A percentile compares a stretch with the other conserved stretches of the same genome.
Evolutionary conservation across 2,797 vertebrate genomes (phyloP).

Genomic region (Pagetopsis macropterus): DNA sequence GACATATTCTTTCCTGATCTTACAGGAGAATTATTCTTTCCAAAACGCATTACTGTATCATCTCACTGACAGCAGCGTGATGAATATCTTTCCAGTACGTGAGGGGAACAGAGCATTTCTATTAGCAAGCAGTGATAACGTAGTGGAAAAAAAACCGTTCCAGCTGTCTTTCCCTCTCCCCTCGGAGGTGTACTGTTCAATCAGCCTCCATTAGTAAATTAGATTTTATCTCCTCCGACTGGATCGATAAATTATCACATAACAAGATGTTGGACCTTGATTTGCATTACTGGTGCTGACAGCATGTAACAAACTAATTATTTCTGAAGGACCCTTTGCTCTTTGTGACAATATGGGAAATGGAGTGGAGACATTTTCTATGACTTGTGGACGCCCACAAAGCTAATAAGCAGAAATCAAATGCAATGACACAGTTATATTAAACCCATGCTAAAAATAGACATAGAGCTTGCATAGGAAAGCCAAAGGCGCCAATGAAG

Average conservation of each 20-base stretch:
- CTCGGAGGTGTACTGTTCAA: constrained; percentile 57
- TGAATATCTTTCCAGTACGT: constrained; percentile 73
- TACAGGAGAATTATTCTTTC: constrained; percentile 64
- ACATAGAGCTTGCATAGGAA: constrained; percentile 10
- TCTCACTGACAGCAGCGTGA: constrained; percentile 57
- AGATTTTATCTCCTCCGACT: constrained; percentile 71
- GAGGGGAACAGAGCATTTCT: constrained; percentile 64
- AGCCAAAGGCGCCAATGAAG: constrained; percentile 20
- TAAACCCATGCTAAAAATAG: constrained; percentile 36
- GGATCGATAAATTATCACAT: constrained; percentile 75
- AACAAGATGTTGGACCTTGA: constrained; percentile 73
- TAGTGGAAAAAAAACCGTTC: constrained; percentile 13
- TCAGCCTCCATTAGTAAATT: constrained; percentile 73
- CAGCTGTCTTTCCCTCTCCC: constrained; percentile 31
- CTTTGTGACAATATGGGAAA: constrained; percentile 55
- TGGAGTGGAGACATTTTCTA: constrained; percentile 39
- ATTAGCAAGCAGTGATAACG: constrained; percentile 68
- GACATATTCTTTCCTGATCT: constrained; percentile 54
- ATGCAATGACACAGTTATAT: constrained; percentile 26
- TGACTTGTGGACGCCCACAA: constrained; percentile 35
- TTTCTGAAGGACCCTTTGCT: constrained; percentile 57
- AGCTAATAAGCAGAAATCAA: constrained; percentile 37
- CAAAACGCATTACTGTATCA: constrained; percentile 67
- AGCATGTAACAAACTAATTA: constrained; percentile 70
- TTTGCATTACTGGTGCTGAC: constrained; percentile 68